A percentile compares a stretch with the other conserved stretches of the same genome.
These are phyloP conservation scores for Drosophila melanocephala DNA, from an alignment of 2,888 invertebrate species.

Conservation along the genomic window DNA sequence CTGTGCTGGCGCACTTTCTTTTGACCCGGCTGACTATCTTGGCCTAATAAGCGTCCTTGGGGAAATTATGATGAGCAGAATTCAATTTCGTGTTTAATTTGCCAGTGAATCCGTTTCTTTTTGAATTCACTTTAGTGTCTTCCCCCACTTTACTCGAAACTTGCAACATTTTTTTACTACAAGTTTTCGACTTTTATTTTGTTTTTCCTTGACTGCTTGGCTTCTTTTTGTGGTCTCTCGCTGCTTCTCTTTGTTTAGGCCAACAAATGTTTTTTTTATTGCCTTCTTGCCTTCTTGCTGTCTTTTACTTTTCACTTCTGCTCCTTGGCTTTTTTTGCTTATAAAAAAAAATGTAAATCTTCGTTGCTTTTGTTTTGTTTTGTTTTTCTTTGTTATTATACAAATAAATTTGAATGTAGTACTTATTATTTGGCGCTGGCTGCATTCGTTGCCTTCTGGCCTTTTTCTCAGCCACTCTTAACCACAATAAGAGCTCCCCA, in stretches of 20 bases:
- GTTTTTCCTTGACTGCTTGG: conserved; percentile 5
- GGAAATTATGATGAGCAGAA: conserved; percentile 82
- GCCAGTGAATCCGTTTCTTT: conserved; percentile 69
- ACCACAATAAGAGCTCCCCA: conserved; percentile 51
- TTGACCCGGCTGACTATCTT: conserved; percentile 6
- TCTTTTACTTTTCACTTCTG: neutral
- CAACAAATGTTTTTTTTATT: conserved; percentile 34
- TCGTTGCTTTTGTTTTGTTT: conserved; percentile 38
- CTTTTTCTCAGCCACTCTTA: conserved; percentile 20
- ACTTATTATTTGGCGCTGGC: conserved; percentile 55
- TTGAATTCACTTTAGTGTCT: conserved; percentile 33
- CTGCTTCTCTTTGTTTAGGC: conserved; percentile 59
- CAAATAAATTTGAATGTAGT: conserved; percentile 70
- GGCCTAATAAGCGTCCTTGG: conserved; percentile 77
- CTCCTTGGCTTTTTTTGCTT: conserved; percentile 12
- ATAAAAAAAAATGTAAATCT: conserved; percentile 63
- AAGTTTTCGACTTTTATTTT: conserved; percentile 15
- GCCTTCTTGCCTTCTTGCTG: conserved; percentile 1
- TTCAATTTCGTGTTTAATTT: conserved; percentile 82
- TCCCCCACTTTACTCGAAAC: neutral
- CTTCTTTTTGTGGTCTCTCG: conserved; percentile 43
- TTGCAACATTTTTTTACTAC: conserved; percentile 31
- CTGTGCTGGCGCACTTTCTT: conserved; percentile 17
- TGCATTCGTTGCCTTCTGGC: conserved; percentile 34
- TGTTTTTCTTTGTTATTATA: conserved; percentile 24